Conservation (phyloP, 2,113 vertebrate genomes). For the Catagonus wagneri region DNA sequence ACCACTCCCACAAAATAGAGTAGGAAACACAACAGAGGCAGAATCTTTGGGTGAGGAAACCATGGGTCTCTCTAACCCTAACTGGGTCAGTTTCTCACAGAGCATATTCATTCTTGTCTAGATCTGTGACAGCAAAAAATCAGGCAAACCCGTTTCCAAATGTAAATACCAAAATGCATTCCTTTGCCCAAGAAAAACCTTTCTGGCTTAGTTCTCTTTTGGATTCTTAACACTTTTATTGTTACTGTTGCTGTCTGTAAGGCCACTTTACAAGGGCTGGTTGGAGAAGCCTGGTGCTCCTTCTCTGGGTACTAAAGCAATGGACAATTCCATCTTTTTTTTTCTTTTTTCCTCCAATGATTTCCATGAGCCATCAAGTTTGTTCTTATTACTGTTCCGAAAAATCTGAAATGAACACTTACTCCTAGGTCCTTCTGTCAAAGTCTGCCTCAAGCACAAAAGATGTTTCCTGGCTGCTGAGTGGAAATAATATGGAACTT, state of each 20-base stretch:
- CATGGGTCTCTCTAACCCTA: not conserved
- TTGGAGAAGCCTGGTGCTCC: not conserved
- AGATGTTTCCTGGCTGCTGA: not conserved
- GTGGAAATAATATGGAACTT: not conserved
- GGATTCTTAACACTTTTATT: not conserved
- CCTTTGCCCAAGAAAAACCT: not conserved
- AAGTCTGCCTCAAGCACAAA: not conserved
- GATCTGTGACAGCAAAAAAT: not conserved
- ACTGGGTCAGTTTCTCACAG: not conserved
- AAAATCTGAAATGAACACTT: not conserved
- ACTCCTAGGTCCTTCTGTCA: not conserved
- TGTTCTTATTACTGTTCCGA: not conserved
- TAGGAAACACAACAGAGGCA: not conserved
- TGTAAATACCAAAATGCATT: not conserved
- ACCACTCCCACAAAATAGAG: not conserved
- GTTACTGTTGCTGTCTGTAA: not conserved
- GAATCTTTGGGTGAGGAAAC: not conserved
- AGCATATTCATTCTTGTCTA: not conserved
- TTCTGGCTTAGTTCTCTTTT: not conserved
- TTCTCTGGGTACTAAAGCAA: constrained; percentile 5
- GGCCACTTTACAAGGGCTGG: not conserved
- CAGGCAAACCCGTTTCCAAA: constrained; percentile 2
- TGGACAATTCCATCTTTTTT: not conserved
- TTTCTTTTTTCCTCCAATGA: not conserved
- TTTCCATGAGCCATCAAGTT: not conserved